Base-by-base conservation (phyloP, 2,888 invertebrate species). In the Petrolisthes manimaculis region DNA sequence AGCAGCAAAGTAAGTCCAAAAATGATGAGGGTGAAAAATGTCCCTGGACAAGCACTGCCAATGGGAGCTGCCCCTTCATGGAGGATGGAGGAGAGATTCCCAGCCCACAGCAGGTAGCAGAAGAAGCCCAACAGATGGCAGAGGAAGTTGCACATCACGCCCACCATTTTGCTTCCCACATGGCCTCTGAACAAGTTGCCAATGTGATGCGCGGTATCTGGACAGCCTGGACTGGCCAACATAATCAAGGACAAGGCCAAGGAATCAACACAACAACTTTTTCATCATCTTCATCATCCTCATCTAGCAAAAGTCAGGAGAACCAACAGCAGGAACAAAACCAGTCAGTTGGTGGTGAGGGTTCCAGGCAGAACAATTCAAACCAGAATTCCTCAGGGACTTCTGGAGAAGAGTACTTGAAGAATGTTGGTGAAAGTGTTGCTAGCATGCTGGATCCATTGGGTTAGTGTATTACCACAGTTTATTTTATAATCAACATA, bases 171-270 rank as follows among this genome's bases (percentile, higher is more conserved):
- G 90, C 90, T 5, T 88, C 90, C 18, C 88, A 88, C 21, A 83
- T 86, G 83, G 90, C 90, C 24, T 86, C 90, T 24, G 85, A 90
- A 21, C 90, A 90, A 0, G 86, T 90, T 5, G 88, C 90, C 79
- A 88, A 90, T 80, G 86, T 90, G 5, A 90, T 90, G 90, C 86
- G 84, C 51, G 90, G 90, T 9, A 88, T 90, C 18, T 90, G 90
- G 90, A 86, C 88, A 61, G 90, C 90, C 69, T 90, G 88, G 88
- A 79, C 80, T 83, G 88, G 88, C 14, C 85, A 88, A 4, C 88
- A 86, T 75, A 71, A 56, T 5, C 82, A 75, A 8, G 61, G 81
- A n/a, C 53, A 56, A 12, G 53, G 75, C 24, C 67, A 51, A 21
- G 74, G 69, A 56, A 3, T 5, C 8, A 0, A 24, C 88, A 5